Conservation (phyloP, 2,113 vertebrate species). For the Sapayoa aenigma region DNA sequence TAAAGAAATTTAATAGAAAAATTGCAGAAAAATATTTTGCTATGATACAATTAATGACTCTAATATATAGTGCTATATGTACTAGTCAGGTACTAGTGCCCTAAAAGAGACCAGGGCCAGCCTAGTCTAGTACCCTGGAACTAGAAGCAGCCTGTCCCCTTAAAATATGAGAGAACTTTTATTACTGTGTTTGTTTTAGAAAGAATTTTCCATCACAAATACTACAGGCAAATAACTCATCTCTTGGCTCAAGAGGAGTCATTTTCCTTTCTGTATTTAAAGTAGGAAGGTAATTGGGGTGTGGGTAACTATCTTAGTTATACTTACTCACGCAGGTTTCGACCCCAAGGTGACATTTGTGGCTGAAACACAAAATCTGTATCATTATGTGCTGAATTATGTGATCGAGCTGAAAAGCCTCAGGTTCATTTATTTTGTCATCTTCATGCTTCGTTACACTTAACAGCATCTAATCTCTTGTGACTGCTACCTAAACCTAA, state of each 20-base stretch:
- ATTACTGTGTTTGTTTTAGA: background rate
- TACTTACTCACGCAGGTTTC: background rate
- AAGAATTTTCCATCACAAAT: background rate
- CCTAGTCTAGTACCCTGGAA: background rate
- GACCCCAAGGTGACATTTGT: background rate
- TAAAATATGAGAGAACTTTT: background rate
- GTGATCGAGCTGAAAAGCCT: background rate
- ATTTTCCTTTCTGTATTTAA: background rate
- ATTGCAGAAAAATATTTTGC: background rate
- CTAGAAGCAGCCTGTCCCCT: background rate
- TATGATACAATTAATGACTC: background rate
- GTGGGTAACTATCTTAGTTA: background rate
- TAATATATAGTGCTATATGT: background rate
- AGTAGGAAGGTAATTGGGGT: background rate
- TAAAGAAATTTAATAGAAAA: background rate
- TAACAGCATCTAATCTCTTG: background rate
- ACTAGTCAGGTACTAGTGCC: background rate
- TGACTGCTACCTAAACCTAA: background rate
- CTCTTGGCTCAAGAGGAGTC: background rate
- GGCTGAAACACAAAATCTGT: background rate
- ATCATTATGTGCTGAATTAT: background rate
- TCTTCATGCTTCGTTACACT: background rate
- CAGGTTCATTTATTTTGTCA: background rate
- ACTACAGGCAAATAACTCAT: background rate
- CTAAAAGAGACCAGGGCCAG: background rate